phyloP scores from a whole-genome alignment of 2,888 invertebrate species.

The Erannis defoliaria region DNA sequence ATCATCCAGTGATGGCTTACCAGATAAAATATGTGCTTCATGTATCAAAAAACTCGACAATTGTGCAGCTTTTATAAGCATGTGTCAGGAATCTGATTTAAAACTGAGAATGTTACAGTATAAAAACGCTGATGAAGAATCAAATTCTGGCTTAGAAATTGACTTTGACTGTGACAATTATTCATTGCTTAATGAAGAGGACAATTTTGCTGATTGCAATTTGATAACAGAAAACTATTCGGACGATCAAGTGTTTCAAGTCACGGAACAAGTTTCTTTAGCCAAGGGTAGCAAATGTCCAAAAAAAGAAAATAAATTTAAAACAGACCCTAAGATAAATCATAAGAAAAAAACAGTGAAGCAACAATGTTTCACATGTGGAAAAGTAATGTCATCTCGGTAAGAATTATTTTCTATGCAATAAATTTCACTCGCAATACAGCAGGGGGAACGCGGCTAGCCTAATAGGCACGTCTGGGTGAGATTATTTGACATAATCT shows the following conservation, averaged over 20 bases:
- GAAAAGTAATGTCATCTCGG: slow-evolving; percentile 84
- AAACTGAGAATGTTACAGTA: slow-evolving; percentile 56
- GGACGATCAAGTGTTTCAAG: slow-evolving; percentile 38
- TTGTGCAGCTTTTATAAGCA: slow-evolving; percentile 67
- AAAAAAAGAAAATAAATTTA: slow-evolving; percentile 23
- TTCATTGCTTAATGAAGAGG: slow-evolving; percentile 24
- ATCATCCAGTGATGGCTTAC: slow-evolving; percentile 69
- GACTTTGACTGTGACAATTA: slow-evolving; percentile 33
- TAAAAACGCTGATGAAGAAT: slow-evolving; percentile 40
- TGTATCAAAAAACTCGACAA: slow-evolving; percentile 65
- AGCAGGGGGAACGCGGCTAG: no score
- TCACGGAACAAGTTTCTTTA: slow-evolving; percentile 24
- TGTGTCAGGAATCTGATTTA: slow-evolving; percentile 67
- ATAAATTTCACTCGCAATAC: no score
- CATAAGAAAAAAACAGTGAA: slow-evolving; percentile 53
- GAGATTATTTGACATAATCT: no score
- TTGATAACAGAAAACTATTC: slow-evolving; percentile 50
- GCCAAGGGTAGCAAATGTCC: neutral
- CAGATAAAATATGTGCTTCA: slow-evolving; percentile 65
- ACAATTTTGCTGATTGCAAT: slow-evolving; percentile 36
- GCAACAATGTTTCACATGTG: slow-evolving; percentile 81
- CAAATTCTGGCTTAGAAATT: slow-evolving; percentile 22
- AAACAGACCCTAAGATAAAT: slow-evolving; percentile 34
- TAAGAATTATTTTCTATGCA: slow-evolving; percentile 46
- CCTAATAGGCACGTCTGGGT: no score